Evolutionary conservation across 2,113 vertebrate species (phyloP).

Genomic region (Smithornis capensis): DNA sequence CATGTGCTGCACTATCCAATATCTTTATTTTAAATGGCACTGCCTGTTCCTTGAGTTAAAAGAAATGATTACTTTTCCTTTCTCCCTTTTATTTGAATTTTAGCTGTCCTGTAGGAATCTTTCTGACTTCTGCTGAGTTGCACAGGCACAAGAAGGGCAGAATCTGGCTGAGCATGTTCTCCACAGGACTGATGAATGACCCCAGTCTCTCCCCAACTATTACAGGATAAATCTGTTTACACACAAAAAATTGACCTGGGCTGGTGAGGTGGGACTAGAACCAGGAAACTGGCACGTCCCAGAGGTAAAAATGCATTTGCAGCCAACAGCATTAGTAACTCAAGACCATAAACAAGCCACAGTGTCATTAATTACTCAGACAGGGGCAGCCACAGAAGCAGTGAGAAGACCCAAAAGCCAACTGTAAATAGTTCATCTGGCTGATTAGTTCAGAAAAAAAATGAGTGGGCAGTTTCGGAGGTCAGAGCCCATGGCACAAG

Average conservation of each 20-base stretch:
- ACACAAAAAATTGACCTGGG: constrained; percentile 71
- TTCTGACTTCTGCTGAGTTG: not conserved
- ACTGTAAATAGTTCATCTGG: constrained; percentile 66
- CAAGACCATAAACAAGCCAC: constrained; percentile 71
- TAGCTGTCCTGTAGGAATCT: not conserved
- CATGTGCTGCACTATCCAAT: rapidly evolving
- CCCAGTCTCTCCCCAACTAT: constrained; percentile 51
- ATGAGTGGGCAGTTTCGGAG: constrained; percentile 55
- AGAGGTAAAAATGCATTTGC: constrained; percentile 72
- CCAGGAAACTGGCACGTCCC: constrained; percentile 66
- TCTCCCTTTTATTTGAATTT: not conserved
- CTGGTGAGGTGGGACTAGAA: constrained; percentile 69
- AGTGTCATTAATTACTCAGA: constrained; percentile 73
- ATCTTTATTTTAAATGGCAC: not conserved
- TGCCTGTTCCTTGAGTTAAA: not conserved
- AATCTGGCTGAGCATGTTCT: constrained; percentile 31
- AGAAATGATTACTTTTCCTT: not conserved
- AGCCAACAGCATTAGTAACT: constrained; percentile 71
- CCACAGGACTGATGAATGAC: constrained; percentile 58
- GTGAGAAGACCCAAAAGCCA: constrained; percentile 68
- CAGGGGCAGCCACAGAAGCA: constrained; percentile 63
- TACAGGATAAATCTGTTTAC: constrained; percentile 73
- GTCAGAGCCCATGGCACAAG: constrained; percentile 56
- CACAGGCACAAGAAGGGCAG: not conserved
- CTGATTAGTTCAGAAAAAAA: constrained; percentile 64